Conservation (phyloP, 1,140 invertebrate species). For the Archegozetes longisetosus region DNA sequence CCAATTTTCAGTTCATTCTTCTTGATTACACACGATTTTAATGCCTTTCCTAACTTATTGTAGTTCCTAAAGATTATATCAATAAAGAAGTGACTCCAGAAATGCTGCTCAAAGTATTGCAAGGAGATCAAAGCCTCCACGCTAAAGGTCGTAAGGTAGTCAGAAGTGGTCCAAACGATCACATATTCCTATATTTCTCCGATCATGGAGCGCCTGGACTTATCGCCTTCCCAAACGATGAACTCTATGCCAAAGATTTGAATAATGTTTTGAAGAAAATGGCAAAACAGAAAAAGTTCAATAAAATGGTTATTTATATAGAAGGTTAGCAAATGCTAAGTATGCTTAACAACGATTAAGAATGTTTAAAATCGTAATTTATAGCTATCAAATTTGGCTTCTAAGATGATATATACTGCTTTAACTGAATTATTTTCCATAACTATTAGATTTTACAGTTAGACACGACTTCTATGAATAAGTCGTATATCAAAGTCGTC, state of each 20-base stretch:
- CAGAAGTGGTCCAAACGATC: slow-evolving; percentile 39
- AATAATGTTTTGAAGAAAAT: slow-evolving; percentile 31
- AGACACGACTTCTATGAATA: too few relatives aligned
- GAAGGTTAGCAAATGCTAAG: slow-evolving; percentile 33
- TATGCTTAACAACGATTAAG: too few relatives aligned
- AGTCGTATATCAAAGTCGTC: too few relatives aligned
- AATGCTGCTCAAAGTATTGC: slow-evolving; percentile 39
- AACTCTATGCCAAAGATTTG: slow-evolving; percentile 32
- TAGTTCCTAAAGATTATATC: slow-evolving; percentile 38
- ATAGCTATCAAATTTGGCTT: too few relatives aligned
- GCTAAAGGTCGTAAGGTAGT: slow-evolving; percentile 6
- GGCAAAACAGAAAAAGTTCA: slow-evolving; percentile 31
- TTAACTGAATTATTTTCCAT: too few relatives aligned
- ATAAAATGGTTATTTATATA: slow-evolving; percentile 41
- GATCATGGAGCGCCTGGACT: slow-evolving; percentile 47
- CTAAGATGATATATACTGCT: too few relatives aligned
- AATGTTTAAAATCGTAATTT: too few relatives aligned
- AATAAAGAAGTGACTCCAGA: slow-evolving; percentile 35
- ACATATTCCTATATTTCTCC: slow-evolving; percentile 46
- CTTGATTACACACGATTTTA: background rate
- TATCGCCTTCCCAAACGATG: slow-evolving; percentile 37
- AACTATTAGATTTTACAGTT: too few relatives aligned
- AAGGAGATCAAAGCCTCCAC: slow-evolving; percentile 30
- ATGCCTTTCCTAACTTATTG: background rate
- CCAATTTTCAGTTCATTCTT: background rate